Base-by-base conservation (phyloP, 2,888 invertebrate genomes). In the Aphrophora alni region DNA sequence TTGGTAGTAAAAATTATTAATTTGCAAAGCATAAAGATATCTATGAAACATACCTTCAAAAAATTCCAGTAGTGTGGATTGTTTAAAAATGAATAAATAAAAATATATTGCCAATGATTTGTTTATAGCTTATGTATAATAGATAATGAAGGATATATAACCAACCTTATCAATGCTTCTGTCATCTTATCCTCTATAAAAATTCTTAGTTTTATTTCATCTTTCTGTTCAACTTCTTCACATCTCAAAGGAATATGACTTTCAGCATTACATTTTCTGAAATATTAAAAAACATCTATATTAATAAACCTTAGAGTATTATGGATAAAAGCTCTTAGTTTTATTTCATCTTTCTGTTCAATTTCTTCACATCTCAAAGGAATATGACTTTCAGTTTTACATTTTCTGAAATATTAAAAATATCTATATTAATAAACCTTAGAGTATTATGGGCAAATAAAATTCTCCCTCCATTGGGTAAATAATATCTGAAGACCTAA, bases 111-210 rank as follows among this genome's bases (percentile, higher is more conserved):
- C n/a, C n/a, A n/a, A n/a, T n/a, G n/a, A n/a, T n/a, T n/a, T n/a
- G n/a, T n/a, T n/a, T n/a, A n/a, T n/a, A n/a, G n/a, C n/a, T n/a
- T n/a, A n/a, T n/a, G n/a, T n/a, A n/a, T n/a, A n/a, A n/a, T n/a
- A n/a, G n/a, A n/a, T n/a, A n/a, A n/a, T n/a, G n/a, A n/a, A n/a
- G n/a, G n/a, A n/a, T n/a, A 7, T 68, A 2, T 33, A 38, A 25
- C 75, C 8, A 74, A 85, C 85, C 85, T 83, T 59, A 88, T 85
- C 33, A 90, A 85, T 0, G 90, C 90, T 83, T 90, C 89, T 25
- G 90, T 90, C 90, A 91, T 90, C 85, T 89, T 88, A 84, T 90
- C 89, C 86, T 92, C 92, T 21, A 92, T 88, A 84, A 88, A 90
- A 0, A 87, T 87, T 38, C 90, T 85, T 27, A 87, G 87, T 80